These are phyloP conservation scores for Drosophila ficusphila DNA, from an alignment of 1,140 invertebrate species.

Conservation along the genomic window DNA sequence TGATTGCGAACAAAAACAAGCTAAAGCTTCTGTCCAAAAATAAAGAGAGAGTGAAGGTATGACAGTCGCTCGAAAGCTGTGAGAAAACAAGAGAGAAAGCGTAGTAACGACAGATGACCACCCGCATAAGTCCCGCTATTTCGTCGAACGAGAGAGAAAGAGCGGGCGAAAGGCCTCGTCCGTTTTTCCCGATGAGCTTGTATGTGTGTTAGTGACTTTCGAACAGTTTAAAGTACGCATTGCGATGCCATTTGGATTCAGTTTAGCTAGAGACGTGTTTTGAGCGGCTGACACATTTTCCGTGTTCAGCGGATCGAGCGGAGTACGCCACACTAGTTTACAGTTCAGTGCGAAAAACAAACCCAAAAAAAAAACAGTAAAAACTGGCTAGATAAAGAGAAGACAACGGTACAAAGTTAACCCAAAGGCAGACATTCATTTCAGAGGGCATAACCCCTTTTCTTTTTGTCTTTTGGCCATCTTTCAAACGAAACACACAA, in stretches of 20 bases:
- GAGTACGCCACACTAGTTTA: constrained; percentile 38
- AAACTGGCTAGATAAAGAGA: constrained; percentile 10
- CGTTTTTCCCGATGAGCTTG: neutral
- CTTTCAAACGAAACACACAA: constrained; percentile 10
- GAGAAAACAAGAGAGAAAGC: constrained; percentile 5
- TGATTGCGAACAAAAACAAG: constrained; percentile 36
- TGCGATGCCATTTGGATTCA: constrained; percentile 69
- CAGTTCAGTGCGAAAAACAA: constrained; percentile 33
- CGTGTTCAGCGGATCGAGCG: constrained; percentile 47
- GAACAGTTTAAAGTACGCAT: constrained; percentile 77
- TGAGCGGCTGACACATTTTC: constrained; percentile 56
- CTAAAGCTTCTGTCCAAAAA: constrained; percentile 46
- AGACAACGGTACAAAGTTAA: constrained; percentile 26
- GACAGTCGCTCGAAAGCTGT: constrained; percentile 48
- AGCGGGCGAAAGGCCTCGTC: constrained; percentile 14
- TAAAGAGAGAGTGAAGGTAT: constrained; percentile 42
- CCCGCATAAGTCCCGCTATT: constrained; percentile 23
- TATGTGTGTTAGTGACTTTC: constrained; percentile 21
- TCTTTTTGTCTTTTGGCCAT: constrained; percentile 13
- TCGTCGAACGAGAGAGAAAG: constrained; percentile 8
- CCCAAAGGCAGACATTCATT: constrained; percentile 41
- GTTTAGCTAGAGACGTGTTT: constrained; percentile 80
- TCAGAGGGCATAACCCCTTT: constrained; percentile 1
- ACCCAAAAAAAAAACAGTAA: constrained; percentile 17
- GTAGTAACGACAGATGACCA: constrained; percentile 9